Base-by-base conservation (phyloP, 2,888 invertebrate genomes). In the Anthophora plumipes region DNA sequence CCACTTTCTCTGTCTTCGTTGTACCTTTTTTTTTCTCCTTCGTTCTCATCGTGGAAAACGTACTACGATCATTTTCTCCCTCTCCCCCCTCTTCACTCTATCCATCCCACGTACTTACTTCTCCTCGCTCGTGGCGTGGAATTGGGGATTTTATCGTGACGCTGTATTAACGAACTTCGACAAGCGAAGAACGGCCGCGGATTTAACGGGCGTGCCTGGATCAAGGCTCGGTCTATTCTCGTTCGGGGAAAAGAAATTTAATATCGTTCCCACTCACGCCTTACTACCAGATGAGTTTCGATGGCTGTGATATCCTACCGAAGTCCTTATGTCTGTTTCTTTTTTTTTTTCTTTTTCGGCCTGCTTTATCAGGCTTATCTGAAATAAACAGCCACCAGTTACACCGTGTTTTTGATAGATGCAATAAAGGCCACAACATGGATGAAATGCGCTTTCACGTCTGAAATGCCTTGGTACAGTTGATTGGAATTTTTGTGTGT, bases 81-180 rank as follows among this genome's bases (percentile, higher is more conserved):
- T 61, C 77, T 0, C 46, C 31, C 50, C 57, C 54, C 22, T 61
- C 77, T 0, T 46, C 31, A 8, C 57, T 55, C 43, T 50, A 73
- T 69, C 78, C 61, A 22, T 76, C 72, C 75, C 70, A 31, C 68
- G 68, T 63, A 70, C 77, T 64, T 63, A 70, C 77, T 64, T 72
- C 75, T 69, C 60, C 25, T 60, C 61, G 67, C 52, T 73, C 79
- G 80, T n/a, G n/a, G 80, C 74, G 80, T 60, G 84, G 80, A 88
- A 88, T 87, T 85, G 86, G 82, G 86, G 83, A 82, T 87, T 87
- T 85, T 82, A 88, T 87, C 88, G 85, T 83, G 87, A 85, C 88
- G 85, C 73, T 85, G 82, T 87, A 87, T 88, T 88, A 87, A 87
- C 88, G 86, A 86, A 88, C 80, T 87, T 85, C 68, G 61, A 60